Percentiles rank a stretch among this genome's conserved stretches.
phyloP scores from a whole-genome alignment of 2,888 invertebrate genomes.

The Tachina grossa region DNA sequence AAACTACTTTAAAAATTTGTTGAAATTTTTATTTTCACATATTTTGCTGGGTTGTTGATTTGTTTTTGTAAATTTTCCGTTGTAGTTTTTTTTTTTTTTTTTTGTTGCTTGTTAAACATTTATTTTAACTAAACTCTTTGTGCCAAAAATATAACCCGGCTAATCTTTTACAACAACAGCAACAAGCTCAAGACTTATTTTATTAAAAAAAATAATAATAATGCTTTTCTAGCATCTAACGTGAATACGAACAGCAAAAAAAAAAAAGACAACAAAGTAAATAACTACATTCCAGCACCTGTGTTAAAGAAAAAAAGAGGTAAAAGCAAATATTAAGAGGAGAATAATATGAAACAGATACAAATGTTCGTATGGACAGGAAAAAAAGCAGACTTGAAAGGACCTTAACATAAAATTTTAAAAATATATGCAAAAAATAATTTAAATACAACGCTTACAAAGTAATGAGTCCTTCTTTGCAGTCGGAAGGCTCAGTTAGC shows the following conservation, averaged over 20 bases:
- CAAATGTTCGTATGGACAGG: not conserved
- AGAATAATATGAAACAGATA: not conserved
- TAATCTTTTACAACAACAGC: slow-evolving; percentile 63
- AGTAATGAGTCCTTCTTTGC: no score
- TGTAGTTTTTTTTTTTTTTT: no score
- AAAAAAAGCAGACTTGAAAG: not conserved
- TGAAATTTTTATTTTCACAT: not conserved
- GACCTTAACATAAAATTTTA: not conserved
- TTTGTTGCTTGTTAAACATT: slow-evolving; percentile 67
- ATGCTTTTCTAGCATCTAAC: slow-evolving; percentile 39
- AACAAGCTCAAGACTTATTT: slow-evolving; percentile 46
- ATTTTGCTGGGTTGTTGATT: slow-evolving; percentile 18
- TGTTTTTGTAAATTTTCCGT: not conserved
- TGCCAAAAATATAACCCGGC: slow-evolving; percentile 64
- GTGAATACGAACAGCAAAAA: slow-evolving; percentile 20
- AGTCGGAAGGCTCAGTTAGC: no score
- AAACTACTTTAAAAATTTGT: not conserved
- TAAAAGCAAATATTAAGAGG: not conserved
- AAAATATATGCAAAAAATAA: no score
- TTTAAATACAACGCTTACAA: no score
- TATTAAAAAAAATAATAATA: slow-evolving; percentile 8
- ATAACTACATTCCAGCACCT: slow-evolving; percentile 39
- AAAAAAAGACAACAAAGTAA: not conserved
- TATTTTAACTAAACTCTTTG: slow-evolving; percentile 65
- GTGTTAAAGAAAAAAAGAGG: not conserved